Evolutionary conservation across 2,888 invertebrate species (phyloP), one percentile per base, ranked within the genome.

Genomic region (Polydrusus tereticollis): DNA sequence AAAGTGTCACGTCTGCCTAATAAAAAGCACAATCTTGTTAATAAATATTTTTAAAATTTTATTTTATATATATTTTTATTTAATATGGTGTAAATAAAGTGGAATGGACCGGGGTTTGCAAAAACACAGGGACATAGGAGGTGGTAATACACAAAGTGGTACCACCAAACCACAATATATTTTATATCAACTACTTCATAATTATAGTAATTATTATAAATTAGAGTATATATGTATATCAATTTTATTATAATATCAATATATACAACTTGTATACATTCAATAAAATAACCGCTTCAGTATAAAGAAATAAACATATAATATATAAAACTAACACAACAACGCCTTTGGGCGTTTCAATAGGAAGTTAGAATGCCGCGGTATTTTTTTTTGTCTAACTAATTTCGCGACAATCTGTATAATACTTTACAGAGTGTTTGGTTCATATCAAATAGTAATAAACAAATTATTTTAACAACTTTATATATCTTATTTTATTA

Each of bases 261-360:
- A 85, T 85, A 85, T 85, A 85, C 85, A 85, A 83, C 82, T 84
- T 85, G 85, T 85, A 84, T 85, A 85, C 85, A 85, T 81, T 82
- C 80, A 85, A 82, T 83, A 82, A 83, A 82, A 81, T 81, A 84
- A 84, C 79, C 77, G 69, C 60, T 81, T 83, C 83, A 82, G 82
- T 82, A 82, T 78, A 83, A 83, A 81, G 80, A 83, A 84, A 82
- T 77, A 81, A 82, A 83, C 77, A 79, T 75, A 82, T n/a, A n/a
- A n/a, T 81, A 66, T 70, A 70, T 68, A 78, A 71, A 72, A 72
- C 78, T 77, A 84, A 83, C 80, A 81, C 80, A 83, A 82, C 77
- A 78, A 81, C 83, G 81, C 81, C 78, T 50, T 76, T 80, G 80
- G 79, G 78, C 77, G 80, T 82, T 82, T 82, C 80, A 83, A 83